phyloP scores from a whole-genome alignment of 2,888 invertebrate genomes.

The Drosophila fungiperda region DNA sequence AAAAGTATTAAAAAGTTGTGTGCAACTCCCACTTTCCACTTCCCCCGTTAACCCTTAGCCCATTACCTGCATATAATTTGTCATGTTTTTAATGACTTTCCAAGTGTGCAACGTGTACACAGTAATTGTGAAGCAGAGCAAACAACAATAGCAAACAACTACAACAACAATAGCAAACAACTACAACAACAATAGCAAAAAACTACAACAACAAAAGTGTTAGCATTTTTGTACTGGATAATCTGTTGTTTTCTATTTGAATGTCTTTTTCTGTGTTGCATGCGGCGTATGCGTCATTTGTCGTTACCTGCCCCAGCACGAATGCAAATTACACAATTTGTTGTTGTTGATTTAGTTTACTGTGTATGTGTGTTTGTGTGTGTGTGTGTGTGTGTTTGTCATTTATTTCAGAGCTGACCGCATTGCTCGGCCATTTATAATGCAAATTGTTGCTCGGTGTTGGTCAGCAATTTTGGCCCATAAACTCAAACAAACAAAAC shows the following conservation, averaged over 20 bases:
- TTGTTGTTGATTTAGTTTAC: constrained; percentile 20
- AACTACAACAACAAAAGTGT: constrained; percentile 12
- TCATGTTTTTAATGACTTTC: constrained; percentile 79
- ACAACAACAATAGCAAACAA: background rate
- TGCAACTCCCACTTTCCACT: no score
- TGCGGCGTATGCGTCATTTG: constrained; percentile 68
- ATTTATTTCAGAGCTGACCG: constrained; percentile 68
- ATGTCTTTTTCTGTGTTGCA: constrained; percentile 25
- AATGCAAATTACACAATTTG: constrained; percentile 32
- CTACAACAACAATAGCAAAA: constrained; percentile 27
- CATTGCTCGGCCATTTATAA: constrained; percentile 68
- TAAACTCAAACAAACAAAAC: constrained; percentile 50
- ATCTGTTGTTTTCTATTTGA: constrained; percentile 59
- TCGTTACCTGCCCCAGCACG: constrained; percentile 45
- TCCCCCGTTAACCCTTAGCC: background rate
- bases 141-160: constrained; percentile 27
- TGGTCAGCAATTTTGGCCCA: constrained; percentile 66
- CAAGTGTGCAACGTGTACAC: constrained; percentile 62
- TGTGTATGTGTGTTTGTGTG: constrained; percentile 43
- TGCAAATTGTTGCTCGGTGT: constrained; percentile 62
- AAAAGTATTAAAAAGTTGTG: constrained; percentile 33
- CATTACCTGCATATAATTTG: constrained; percentile 66
- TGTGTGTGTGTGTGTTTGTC: constrained; percentile 35
- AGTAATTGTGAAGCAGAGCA: constrained; percentile 55
- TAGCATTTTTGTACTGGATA: constrained; percentile 49